Base-by-base conservation (phyloP, 2,888 invertebrate genomes). In the Athalia cordata region DNA sequence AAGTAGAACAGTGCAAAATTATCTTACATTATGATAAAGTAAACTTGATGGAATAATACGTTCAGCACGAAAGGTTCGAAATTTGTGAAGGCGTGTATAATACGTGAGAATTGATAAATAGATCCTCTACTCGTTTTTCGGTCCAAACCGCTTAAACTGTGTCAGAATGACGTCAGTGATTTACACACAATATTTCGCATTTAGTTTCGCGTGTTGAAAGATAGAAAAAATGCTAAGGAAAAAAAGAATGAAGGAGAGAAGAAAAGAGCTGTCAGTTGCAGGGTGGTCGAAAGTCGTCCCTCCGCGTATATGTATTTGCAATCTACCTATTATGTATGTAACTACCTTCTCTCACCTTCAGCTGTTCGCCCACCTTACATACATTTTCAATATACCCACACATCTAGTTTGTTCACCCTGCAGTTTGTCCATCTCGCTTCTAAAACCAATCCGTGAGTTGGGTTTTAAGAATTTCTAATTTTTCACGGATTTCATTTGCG, bases 391-490 rank as follows among this genome's bases (percentile, higher is more conserved):
- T 29, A 29, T 29, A 29, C 29, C 29, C 29, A 29, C 29, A 29
- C 29, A 29, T 29, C 29, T 29, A 29, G 64, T 64, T 43, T 43
- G 68, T 52, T 67, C 67, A 67, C 67, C 67, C 67, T 50, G 47
- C n/a, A n/a, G n/a, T 5, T 55, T 52, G 50, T 55, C 43, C 68
- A 68, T 68, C 52, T 5, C 68, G 52, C 29, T 50, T 15, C n/a
- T 13, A 52, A 61, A 7, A 29, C 29, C 29, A 29, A 7, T 61
- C 11, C n/a, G 61, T n/a, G 13, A n/a, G 0, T 3, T 13, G 29
- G 72, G 13, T 59, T 59, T 81, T 77, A 83, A 82, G 85, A 84
- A 86, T 88, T 87, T 86, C 85, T 83, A 84, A 88, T 88, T 89
- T 86, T 88, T 82, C 86, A 88, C 87, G 87, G 86, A 82, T 83